Base-by-base conservation (phyloP, 30 jellyfish, hydroid and myxozoan genomes). In the Sanderia malayensis region DNA sequence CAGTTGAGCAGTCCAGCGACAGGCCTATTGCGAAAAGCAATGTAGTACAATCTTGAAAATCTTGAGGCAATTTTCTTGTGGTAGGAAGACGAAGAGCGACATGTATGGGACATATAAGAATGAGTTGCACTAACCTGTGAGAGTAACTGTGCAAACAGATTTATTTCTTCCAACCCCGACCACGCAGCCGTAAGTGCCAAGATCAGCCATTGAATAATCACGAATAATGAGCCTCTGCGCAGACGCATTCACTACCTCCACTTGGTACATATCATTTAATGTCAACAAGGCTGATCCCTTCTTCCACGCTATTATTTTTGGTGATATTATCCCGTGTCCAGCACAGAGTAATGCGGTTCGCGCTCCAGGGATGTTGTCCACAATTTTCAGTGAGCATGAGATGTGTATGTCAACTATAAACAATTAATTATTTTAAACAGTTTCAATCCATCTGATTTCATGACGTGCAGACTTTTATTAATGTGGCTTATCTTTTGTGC, bases 151-250 rank as follows among this genome's bases (percentile, higher is more conserved):
- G 71, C 95, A 85, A 13, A 44, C 67, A 13, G 87, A 61, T 58
- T 61, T 74, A 78, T 68, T 85, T 28, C 55, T 65, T 18, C 86
- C 88, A 21, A 47, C 76, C 55, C 85, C 87, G 24, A 85, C 90
- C 46, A 85, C 52, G 61, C 95, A 85, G 19, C 88, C 85, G 61
- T 85, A 85, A 30, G 46, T 85, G 13, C 95, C 95, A 45, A 74
- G 78, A 23, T 85, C 85, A 17, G 73, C 63, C 44, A 73, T 27
- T 15, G 90, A 74, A 64, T 71, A 74, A 4, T 79, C 79, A 66
- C 47, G 45, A 25, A 85, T 61, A 21, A 76, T 49, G 76, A 85
- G 53, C 72, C 32, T 26, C 61, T 85, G 90, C 2, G 81, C 57
- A 3, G 84, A 58, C 13, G 25, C 76, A 46, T 68, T 74, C 17